Percentiles rank a stretch among this genome's conserved stretches.
phyloP scores from a whole-genome alignment of 92 coral and sea anemone species.

The Epizoanthus fatuus region DNA sequence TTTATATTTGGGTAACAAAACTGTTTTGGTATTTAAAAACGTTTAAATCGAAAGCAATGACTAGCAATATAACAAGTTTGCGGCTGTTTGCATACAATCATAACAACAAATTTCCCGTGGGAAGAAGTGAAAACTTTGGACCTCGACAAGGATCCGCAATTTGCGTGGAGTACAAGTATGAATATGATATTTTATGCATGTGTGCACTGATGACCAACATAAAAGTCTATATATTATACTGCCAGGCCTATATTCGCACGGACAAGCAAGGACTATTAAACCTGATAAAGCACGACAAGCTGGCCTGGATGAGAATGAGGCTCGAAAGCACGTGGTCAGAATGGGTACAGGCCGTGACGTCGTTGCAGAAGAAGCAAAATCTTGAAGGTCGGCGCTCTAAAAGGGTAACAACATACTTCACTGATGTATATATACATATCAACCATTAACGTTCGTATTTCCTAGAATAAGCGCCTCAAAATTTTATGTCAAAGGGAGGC shows the following conservation, averaged over 20 bases:
- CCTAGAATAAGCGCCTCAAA: no score
- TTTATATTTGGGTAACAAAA: no score
- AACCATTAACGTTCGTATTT: background rate
- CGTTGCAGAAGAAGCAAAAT: conserved; percentile 16
- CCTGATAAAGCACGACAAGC: conserved; percentile 6
- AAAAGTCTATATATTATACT: background rate
- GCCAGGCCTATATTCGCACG: conserved; percentile 26
- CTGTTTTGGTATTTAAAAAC: no score
- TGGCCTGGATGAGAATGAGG: conserved; percentile 47
- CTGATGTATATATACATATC: background rate
- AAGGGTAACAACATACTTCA: conserved; percentile 4
- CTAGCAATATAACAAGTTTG: no score
- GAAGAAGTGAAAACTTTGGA: no score
- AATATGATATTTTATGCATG: no score
- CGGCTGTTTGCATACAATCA: no score
- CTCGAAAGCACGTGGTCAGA: conserved; percentile 37
- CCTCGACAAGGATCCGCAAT: no score
- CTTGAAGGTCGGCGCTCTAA: conserved; percentile 3
- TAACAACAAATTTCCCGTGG: no score
- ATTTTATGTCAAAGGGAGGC: no score
- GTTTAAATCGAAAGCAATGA: no score
- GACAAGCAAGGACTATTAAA: conserved; percentile 25
- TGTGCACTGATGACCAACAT: background rate
- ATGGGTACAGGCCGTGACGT: conserved; percentile 25
- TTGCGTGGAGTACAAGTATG: no score